Evolutionary conservation across 2,797 vertebrate species (phyloP).

Genomic region (Pitangus sulphuratus): DNA sequence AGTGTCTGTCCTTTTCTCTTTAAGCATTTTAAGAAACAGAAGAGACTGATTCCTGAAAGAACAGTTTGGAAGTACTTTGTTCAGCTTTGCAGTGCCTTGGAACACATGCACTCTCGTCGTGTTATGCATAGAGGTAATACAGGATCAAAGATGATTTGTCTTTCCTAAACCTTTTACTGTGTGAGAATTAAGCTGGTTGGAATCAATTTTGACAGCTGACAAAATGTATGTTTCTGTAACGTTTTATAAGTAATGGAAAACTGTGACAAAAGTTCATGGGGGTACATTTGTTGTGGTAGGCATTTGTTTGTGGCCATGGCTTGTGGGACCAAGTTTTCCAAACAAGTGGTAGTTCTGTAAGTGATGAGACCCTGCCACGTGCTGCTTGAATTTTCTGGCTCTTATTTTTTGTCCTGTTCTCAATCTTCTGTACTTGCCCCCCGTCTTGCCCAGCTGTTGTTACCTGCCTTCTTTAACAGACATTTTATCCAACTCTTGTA

Average conservation of each 20-base stretch:
- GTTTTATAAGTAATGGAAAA: not conserved
- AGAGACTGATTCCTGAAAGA: slow-evolving; percentile 95
- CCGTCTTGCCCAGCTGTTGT: not conserved
- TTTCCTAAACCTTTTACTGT: not conserved
- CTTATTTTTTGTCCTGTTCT: not conserved
- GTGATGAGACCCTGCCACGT: not conserved
- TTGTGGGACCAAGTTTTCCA: not conserved
- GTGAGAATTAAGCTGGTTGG: not conserved
- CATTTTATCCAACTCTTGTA: not conserved
- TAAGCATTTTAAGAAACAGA: slow-evolving; percentile 98
- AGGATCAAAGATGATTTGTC: not conserved
- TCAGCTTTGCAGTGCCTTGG: slow-evolving; percentile 96
- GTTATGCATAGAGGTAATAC: slow-evolving; percentile 96
- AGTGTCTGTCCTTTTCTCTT: slow-evolving; percentile 2
- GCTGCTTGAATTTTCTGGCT: not conserved
- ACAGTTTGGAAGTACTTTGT: slow-evolving; percentile 99
- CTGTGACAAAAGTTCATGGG: not conserved
- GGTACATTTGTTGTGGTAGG: not conserved
- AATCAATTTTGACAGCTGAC: not conserved
- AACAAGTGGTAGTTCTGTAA: not conserved
- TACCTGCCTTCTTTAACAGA: not conserved
- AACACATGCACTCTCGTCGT: slow-evolving; percentile 97
- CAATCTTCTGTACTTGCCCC: not conserved
- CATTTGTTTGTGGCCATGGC: not conserved
- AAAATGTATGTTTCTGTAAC: not conserved